A percentile compares a stretch with the other conserved stretches of the same genome.
Conservation (phyloP, 2,113 vertebrate species). For the Trachemys scripta region DNA sequence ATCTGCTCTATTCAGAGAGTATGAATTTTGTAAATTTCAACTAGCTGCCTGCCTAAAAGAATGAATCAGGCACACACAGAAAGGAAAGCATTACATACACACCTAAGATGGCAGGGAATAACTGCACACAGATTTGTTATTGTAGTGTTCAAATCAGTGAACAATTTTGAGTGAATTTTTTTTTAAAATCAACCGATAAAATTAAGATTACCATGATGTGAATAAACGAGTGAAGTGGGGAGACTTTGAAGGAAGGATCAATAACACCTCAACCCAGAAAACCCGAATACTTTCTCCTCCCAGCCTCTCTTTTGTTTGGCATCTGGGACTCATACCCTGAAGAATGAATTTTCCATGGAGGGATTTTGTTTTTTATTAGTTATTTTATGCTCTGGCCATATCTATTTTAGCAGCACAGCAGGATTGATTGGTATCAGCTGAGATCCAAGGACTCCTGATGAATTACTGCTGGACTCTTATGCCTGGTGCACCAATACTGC, state of each 20-base stretch:
- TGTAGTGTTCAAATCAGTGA: conserved; percentile 53
- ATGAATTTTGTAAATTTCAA: conserved; percentile 41
- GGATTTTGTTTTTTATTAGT: conserved; percentile 71
- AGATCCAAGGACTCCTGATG: conserved; percentile 69
- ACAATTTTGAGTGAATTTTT: conserved; percentile 55
- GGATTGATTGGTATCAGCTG: conserved; percentile 70
- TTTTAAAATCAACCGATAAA: conserved; percentile 71
- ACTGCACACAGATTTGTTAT: conserved; percentile 56
- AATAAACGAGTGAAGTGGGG: conserved; percentile 54
- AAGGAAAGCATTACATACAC: conserved; percentile 44
- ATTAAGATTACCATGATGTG: conserved; percentile 58
- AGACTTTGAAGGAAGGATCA: conserved; percentile 50
- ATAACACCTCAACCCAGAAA: conserved; percentile 55
- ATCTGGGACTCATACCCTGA: conserved; percentile 63
- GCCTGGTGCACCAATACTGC: neutral
- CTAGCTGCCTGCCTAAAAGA: conserved; percentile 37
- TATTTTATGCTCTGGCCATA: conserved; percentile 73
- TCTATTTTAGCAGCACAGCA: conserved; percentile 75
- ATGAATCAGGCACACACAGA: neutral
- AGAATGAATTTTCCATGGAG: conserved; percentile 70
- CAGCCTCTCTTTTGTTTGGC: conserved; percentile 34
- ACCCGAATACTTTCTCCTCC: conserved; percentile 33
- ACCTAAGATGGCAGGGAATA: conserved; percentile 32
- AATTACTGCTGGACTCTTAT: conserved; percentile 63
- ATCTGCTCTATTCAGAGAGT: neutral